phyloP scores from a whole-genome alignment of 2,797 vertebrate species.

The Clarias fuscus region DNA sequence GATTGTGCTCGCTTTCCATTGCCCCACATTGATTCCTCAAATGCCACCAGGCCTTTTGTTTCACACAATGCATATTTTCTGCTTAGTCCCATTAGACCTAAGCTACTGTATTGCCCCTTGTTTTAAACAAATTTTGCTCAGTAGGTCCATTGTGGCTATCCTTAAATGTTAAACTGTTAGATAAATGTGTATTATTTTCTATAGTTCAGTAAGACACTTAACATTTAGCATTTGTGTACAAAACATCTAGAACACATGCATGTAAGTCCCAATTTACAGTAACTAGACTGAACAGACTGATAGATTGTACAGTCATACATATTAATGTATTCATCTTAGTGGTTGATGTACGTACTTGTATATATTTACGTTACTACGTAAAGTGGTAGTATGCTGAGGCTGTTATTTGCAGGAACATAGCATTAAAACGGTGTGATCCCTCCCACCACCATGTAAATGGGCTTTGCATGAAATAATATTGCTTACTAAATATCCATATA shows the following conservation, averaged over 20 bases:
- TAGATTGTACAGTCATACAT: background rate
- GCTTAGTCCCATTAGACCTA: conserved; percentile 64
- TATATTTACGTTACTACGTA: background rate
- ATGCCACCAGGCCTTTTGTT: conserved; percentile 64
- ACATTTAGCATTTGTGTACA: conserved; percentile 13
- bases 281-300: conserved; percentile 15
- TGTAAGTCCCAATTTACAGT: background rate
- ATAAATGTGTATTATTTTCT: conserved; percentile 57
- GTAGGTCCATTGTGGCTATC: conserved; percentile 64
- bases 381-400: background rate
- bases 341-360: background rate
- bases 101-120: conserved; percentile 69
- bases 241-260: background rate
- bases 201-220: background rate
- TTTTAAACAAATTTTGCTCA: conserved; percentile 75
- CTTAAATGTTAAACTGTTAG: conserved; percentile 69
- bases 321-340: background rate
- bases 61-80: conserved; percentile 69
- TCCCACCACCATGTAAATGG: background rate
- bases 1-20: conserved; percentile 61
- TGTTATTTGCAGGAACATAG: background rate
- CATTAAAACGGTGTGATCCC: background rate
- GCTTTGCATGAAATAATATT: background rate
- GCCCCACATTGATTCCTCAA: conserved; percentile 66
- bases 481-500: background rate